These are phyloP conservation scores for Cuculus canorus DNA, from an alignment of 2,797 vertebrate species.

Conservation along the genomic window DNA sequence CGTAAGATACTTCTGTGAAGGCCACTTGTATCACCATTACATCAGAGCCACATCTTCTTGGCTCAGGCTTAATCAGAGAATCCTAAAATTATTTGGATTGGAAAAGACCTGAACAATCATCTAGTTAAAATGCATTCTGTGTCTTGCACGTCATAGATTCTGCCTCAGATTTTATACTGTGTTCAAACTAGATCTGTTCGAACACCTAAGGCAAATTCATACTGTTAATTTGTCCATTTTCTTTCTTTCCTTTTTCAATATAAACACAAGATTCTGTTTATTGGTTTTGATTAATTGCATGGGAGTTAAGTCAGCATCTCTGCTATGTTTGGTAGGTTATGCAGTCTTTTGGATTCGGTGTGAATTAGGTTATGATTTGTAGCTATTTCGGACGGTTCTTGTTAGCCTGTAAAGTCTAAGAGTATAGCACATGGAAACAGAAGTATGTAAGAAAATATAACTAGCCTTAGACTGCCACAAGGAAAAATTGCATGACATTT, in stretches of 20 bases:
- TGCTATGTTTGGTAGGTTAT: background rate
- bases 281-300: background rate
- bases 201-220: background rate
- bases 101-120: too few relatives aligned
- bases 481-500: background rate
- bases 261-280: background rate
- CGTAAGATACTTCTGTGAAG: background rate
- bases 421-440: background rate
- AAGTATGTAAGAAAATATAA: background rate
- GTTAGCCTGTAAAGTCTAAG: background rate
- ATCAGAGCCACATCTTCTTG: background rate
- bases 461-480: background rate
- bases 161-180: background rate
- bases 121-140: background rate
- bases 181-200: background rate
- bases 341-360: background rate
- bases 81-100: too few relatives aligned
- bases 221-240: background rate
- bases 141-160: background rate
- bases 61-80: background rate
- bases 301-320: background rate
- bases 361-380: background rate
- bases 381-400: background rate
- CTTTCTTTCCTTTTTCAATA: background rate
- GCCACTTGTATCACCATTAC: fast-evolving